These are phyloP conservation scores for Julus scandinavius DNA, from an alignment of 2,888 invertebrate species.

Conservation along the genomic window DNA sequence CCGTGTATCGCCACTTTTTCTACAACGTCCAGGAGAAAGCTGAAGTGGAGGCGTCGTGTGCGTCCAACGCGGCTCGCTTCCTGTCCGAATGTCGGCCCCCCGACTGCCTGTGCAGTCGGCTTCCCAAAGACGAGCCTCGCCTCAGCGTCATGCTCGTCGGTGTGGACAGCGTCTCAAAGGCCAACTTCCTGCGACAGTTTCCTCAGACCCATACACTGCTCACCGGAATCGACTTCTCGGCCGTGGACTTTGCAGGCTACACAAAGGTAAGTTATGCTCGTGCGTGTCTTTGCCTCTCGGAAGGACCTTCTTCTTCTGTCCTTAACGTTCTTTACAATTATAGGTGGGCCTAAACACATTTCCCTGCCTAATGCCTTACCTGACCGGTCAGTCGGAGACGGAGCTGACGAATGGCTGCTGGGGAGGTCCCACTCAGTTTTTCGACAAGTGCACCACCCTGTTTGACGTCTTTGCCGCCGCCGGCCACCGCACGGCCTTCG, in stretches of 20 bases:
- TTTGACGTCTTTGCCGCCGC: slow-evolving; percentile 82
- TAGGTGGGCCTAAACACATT: slow-evolving; percentile 90
- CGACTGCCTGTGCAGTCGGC: not conserved
- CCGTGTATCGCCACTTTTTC: slow-evolving; percentile 49
- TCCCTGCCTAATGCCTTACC: slow-evolving; percentile 85
- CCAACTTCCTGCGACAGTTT: slow-evolving; percentile 51
- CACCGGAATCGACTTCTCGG: not conserved
- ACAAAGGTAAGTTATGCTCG: slow-evolving; percentile 76
- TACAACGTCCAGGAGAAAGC: slow-evolving; percentile 47
- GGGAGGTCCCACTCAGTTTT: slow-evolving; percentile 70
- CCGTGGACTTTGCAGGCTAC: slow-evolving; percentile 50
- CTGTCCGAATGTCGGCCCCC: not conserved
- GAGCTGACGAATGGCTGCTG: slow-evolving; percentile 64
- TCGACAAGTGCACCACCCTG: slow-evolving; percentile 83
- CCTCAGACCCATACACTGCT: slow-evolving; percentile 43
- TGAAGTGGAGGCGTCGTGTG: slow-evolving; percentile 18
- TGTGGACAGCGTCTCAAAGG: slow-evolving; percentile 48
- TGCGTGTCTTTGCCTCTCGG: no score
- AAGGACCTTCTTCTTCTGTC: not conserved
- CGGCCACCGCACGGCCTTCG: slow-evolving; percentile 82
- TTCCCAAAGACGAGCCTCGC: not conserved
- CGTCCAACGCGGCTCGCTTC: not conserved
- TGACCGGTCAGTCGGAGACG: slow-evolving; percentile 75
- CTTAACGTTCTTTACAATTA: no score
- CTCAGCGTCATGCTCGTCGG: slow-evolving; percentile 53